These are phyloP conservation scores for Oceanites oceanicus DNA, from an alignment of 2,113 vertebrate species.

Conservation along the genomic window DNA sequence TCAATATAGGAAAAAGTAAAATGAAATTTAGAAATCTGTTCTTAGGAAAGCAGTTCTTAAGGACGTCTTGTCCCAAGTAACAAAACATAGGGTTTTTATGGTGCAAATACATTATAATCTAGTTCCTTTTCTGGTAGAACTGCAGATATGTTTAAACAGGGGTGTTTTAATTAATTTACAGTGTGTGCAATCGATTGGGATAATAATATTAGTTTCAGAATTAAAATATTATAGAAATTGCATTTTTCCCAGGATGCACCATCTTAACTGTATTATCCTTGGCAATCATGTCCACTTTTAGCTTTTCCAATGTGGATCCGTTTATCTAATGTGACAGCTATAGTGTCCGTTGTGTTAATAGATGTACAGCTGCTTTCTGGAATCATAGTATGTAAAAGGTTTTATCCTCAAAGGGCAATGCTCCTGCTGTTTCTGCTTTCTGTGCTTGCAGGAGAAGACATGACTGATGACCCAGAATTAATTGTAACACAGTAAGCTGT, in stretches of 20 bases:
- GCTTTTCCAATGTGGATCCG: neutral
- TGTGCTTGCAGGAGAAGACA: neutral
- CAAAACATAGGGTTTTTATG: neutral
- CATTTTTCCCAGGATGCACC: neutral
- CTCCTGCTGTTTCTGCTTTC: neutral
- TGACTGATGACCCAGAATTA: conserved; percentile 42
- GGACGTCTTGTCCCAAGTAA: neutral
- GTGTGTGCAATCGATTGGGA: neutral
- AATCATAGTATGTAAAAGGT: neutral
- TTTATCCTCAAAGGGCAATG: conserved; percentile 8
- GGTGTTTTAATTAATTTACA: neutral
- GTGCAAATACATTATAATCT: neutral
- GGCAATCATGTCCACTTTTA: neutral
- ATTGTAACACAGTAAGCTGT: conserved; percentile 7
- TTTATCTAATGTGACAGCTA: conserved; percentile 32
- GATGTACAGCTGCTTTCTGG: neutral
- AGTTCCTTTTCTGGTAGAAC: neutral
- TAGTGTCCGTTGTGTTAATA: conserved; percentile 4
- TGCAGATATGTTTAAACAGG: neutral
- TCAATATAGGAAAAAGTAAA: neutral
- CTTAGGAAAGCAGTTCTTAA: neutral
- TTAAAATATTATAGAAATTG: conserved; percentile 2
- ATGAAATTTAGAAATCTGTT: neutral
- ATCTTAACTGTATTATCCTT: conserved; percentile 6
- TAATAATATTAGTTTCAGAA: neutral